Percentiles rank a stretch among this genome's conserved stretches.
phyloP scores from a whole-genome alignment of 2,797 vertebrate species.

The Prionace glauca region DNA sequence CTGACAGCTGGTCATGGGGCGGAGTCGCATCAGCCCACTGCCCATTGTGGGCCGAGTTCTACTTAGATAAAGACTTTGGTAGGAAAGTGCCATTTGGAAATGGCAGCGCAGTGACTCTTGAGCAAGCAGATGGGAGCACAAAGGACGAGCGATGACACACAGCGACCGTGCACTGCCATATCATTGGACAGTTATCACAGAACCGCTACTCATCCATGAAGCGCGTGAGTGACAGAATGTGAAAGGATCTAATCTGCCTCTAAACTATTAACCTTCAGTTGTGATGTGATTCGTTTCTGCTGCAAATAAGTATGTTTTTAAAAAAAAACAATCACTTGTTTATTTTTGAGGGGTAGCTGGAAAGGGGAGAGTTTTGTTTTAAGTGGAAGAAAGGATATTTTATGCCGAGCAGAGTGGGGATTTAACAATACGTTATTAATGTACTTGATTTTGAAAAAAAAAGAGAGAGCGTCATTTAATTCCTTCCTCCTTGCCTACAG shows the following conservation, averaged over 20 bases:
- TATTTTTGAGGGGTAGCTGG: not conserved
- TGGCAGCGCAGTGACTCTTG: constrained; percentile 60
- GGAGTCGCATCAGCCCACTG: constrained; percentile 88
- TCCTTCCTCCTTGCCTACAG: not conserved
- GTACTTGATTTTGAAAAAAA: not conserved
- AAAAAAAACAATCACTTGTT: not conserved
- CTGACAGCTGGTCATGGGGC: constrained; percentile 93
- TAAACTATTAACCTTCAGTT: constrained; percentile 23
- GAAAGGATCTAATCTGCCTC: constrained; percentile 37
- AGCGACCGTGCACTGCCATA: not conserved
- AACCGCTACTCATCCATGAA: not conserved
- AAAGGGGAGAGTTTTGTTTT: constrained; percentile 33
- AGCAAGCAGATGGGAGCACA: constrained; percentile 61
- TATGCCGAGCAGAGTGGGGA: constrained; percentile 40
- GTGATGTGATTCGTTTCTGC: constrained; percentile 9
- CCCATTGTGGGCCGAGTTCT: constrained; percentile 79
- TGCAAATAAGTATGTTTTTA: constrained; percentile 24
- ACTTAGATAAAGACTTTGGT: constrained; percentile 60
- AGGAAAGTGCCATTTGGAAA: constrained; percentile 64
- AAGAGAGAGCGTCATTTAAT: not conserved
- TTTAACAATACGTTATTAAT: constrained; percentile 30
- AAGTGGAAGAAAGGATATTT: constrained; percentile 41
- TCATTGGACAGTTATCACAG: not conserved
- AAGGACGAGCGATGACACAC: constrained; percentile 81
- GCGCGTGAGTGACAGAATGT: constrained; percentile 24